Percentiles rank a stretch among this genome's conserved stretches.
phyloP scores from a whole-genome alignment of 2,888 invertebrate genomes.

The Ichneumoninae sp. region DNA sequence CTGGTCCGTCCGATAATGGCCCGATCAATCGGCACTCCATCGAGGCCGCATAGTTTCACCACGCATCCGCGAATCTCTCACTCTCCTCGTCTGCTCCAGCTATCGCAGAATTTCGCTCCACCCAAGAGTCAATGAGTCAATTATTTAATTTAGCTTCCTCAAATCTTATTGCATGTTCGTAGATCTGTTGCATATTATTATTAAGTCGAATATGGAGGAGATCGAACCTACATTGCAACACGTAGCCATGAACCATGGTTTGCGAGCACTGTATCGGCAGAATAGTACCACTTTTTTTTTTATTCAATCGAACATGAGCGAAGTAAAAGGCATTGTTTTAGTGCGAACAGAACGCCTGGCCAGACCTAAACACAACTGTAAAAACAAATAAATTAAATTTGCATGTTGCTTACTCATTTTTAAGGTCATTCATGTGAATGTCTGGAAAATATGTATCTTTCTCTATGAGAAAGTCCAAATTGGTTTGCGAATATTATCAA shows the following conservation, averaged over 20 bases:
- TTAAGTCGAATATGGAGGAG: neutral
- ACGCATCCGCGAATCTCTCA: slow-evolving; percentile 41
- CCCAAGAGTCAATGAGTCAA: slow-evolving; percentile 23
- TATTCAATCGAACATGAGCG: too few species aligned
- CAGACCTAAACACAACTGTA: too few species aligned
- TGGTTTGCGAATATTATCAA: too few species aligned
- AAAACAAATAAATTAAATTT: too few species aligned
- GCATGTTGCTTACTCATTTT: too few species aligned
- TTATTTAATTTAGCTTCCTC: slow-evolving; percentile 58
- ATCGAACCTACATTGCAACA: neutral
- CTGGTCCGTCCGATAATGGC: slow-evolving; percentile 66
- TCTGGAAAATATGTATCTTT: too few species aligned
- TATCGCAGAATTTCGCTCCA: neutral
- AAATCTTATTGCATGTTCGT: slow-evolving; percentile 55
- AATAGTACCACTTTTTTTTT: too few species aligned
- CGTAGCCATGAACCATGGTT: neutral
- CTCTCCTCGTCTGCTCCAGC: neutral
- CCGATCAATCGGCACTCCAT: slow-evolving; percentile 66
- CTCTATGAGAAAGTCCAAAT: too few species aligned
- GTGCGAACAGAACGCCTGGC: too few species aligned
- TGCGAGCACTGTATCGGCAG: too few species aligned
- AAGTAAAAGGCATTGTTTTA: too few species aligned
- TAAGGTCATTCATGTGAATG: too few species aligned
- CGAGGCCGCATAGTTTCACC: slow-evolving; percentile 38
- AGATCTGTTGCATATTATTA: slow-evolving; percentile 30